phyloP scores from a whole-genome alignment of 2,113 vertebrate genomes.

The Microcebus ravelobensis region DNA sequence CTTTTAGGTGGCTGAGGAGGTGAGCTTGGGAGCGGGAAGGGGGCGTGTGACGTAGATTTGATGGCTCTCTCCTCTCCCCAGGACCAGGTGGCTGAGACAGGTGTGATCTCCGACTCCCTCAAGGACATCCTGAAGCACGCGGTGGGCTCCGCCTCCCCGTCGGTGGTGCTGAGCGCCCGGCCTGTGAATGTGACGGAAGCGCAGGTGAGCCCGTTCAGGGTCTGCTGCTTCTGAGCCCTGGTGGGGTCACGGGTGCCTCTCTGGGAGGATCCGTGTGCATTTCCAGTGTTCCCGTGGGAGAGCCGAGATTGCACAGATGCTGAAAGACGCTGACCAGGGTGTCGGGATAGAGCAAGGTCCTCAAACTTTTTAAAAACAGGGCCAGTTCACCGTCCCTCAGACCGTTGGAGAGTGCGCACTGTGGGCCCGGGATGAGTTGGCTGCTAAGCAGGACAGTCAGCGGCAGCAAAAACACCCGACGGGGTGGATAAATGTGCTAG shows the following conservation, averaged over 20 bases:
- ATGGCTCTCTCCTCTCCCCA: constrained; percentile 62
- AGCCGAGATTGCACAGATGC: fast-evolving
- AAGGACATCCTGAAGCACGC: constrained; percentile 87
- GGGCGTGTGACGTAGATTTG: fast-evolving
- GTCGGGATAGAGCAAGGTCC: no score
- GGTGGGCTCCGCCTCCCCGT: constrained; percentile 87
- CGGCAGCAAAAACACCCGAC: no score
- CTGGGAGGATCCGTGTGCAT: neutral
- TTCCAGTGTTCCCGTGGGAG: fast-evolving
- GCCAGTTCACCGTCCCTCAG: no score
- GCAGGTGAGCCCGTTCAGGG: constrained; percentile 82
- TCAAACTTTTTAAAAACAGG: no score
- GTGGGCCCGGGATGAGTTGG: no score
- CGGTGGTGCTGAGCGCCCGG: constrained; percentile 89
- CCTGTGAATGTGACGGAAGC: constrained; percentile 85
- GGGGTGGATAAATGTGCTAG: no score
- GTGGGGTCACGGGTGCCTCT: fast-evolving
- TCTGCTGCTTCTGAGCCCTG: fast-evolving
- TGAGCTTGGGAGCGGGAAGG: neutral
- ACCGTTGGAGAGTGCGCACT: no score
- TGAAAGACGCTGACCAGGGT: fast-evolving
- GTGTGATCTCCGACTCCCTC: constrained; percentile 79
- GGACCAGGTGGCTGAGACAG: constrained; percentile 78
- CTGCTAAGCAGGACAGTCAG: no score
- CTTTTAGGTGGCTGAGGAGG: neutral